Conservation (phyloP, 2,888 invertebrate genomes). For the Amiota mariae region DNA sequence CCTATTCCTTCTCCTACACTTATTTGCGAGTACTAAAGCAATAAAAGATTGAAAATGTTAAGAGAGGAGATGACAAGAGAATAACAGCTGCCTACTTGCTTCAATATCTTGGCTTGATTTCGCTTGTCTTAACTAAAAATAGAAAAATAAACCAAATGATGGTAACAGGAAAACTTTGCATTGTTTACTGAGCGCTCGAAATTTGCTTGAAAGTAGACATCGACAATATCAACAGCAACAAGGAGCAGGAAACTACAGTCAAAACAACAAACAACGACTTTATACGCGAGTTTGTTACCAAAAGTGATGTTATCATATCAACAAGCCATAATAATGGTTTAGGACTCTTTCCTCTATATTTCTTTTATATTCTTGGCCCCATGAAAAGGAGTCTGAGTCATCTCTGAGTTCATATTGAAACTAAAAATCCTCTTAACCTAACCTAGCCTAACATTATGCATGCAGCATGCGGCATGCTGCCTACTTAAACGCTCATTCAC, state of each 20-base stretch:
- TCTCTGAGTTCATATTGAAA: too few relatives aligned
- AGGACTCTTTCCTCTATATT: too few relatives aligned
- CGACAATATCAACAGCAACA: background rate
- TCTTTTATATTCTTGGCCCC: too few relatives aligned
- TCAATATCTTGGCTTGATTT: too few relatives aligned
- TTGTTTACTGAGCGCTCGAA: slow-evolving; percentile 52
- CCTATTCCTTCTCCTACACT: slow-evolving; percentile 1
- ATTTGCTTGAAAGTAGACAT: background rate
- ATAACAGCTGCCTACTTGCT: too few relatives aligned
- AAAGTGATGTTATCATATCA: slow-evolving; percentile 57
- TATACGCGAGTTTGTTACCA: slow-evolving; percentile 22
- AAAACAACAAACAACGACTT: slow-evolving; percentile 6
- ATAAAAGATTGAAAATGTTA: too few relatives aligned
- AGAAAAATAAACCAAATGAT: too few relatives aligned
- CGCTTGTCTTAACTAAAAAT: too few relatives aligned
- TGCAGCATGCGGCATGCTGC: slow-evolving; percentile 15
- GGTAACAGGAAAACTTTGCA: slow-evolving; percentile 35
- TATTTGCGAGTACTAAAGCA: background rate
- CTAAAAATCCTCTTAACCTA: background rate
- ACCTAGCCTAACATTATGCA: slow-evolving; percentile 19
- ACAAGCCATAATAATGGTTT: slow-evolving; percentile 48
- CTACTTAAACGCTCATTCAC: slow-evolving; percentile 13
- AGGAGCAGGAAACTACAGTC: slow-evolving; percentile 25
- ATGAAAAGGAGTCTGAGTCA: too few relatives aligned
- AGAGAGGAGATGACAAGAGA: too few relatives aligned